These are phyloP conservation scores for Orchestes rusci DNA, from an alignment of 2,888 invertebrate genomes.

Conservation along the genomic window DNA sequence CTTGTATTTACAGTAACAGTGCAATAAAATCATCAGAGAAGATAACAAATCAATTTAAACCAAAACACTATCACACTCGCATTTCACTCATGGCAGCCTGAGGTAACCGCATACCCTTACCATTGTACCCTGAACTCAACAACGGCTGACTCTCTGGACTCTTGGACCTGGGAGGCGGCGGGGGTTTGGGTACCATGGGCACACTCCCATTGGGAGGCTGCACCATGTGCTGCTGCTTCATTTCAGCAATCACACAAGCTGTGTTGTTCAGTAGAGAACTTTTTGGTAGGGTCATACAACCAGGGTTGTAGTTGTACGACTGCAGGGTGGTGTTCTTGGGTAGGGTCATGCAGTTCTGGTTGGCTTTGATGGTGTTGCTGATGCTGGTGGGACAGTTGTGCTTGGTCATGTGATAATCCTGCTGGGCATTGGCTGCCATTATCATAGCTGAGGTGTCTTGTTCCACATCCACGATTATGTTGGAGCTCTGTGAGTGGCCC, in stretches of 20 bases:
- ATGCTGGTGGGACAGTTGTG: slow-evolving; percentile 47
- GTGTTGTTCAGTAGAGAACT: slow-evolving; percentile 48
- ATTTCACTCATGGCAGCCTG: slow-evolving; percentile 84
- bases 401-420: slow-evolving; percentile 48
- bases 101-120: slow-evolving; percentile 52
- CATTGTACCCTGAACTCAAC: slow-evolving; percentile 42
- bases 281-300: slow-evolving; percentile 52
- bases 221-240: slow-evolving; percentile 53
- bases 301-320: slow-evolving; percentile 38
- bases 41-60: slow-evolving; percentile 1
- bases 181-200: slow-evolving; percentile 52
- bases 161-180: slow-evolving; percentile 50
- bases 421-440: slow-evolving; percentile 50
- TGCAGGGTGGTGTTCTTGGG: slow-evolving; percentile 49
- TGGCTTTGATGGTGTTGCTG: slow-evolving; percentile 49
- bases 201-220: slow-evolving; percentile 55
- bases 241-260: slow-evolving; percentile 49
- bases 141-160: slow-evolving; percentile 53
- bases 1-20: too few relatives aligned
- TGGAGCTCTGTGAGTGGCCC: slow-evolving; percentile 69
- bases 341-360: slow-evolving; percentile 45
- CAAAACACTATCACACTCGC: slow-evolving; percentile 67
- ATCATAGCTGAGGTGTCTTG: slow-evolving; percentile 58
- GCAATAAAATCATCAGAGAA: too few relatives aligned
- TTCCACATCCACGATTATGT: slow-evolving; percentile 78